phyloP scores from a whole-genome alignment of 2,797 vertebrate species.

The Apodemus agrarius region DNA sequence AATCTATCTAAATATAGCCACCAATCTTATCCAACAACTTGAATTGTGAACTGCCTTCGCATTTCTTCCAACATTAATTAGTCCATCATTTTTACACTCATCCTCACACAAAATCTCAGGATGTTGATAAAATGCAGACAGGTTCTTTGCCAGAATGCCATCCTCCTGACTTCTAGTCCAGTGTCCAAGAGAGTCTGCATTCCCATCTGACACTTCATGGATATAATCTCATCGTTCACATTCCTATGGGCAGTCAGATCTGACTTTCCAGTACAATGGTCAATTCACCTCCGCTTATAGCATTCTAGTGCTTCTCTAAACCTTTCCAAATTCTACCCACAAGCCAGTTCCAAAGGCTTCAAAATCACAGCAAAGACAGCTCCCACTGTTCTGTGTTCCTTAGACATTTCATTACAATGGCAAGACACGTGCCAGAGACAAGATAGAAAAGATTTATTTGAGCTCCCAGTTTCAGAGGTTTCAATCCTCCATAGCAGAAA shows the following conservation, averaged over 20 bases:
- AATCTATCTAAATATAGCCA: not conserved
- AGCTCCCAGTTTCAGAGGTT: not conserved
- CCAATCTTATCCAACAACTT: not conserved
- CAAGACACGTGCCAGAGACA: not conserved
- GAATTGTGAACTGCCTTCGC: not conserved
- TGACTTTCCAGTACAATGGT: not conserved
- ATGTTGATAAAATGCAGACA: not conserved
- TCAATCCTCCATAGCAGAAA: too few relatives aligned
- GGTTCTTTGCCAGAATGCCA: not conserved
- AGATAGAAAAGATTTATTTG: too few relatives aligned
- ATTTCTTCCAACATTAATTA: not conserved
- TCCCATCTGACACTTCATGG: not conserved
- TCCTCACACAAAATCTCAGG: not conserved
- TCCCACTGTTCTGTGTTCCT: not conserved
- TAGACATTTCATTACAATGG: not conserved
- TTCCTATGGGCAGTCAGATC: not conserved
- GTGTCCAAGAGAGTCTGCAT: not conserved
- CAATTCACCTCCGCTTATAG: not conserved
- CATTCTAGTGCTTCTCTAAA: not conserved
- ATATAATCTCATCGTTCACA: not conserved
- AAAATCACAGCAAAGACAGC: not conserved
- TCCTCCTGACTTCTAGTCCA: not conserved
- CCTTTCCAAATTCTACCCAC: not conserved
- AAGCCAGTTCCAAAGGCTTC: not conserved
- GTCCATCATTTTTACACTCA: not conserved